Evolutionary conservation across 1,140 invertebrate species (phyloP).

Genomic region (Trissolcus basalis): DNA sequence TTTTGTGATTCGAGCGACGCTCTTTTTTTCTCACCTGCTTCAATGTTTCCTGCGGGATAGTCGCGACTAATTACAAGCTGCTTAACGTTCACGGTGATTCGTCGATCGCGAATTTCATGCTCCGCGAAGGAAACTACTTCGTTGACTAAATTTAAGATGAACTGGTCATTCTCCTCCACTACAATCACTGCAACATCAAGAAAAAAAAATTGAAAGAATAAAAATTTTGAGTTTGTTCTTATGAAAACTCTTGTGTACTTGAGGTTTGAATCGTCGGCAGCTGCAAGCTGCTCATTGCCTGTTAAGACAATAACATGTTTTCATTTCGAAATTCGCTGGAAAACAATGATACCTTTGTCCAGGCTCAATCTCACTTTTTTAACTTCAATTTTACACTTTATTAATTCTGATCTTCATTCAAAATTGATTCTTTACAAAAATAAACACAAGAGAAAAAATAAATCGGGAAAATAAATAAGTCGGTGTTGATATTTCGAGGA

Average conservation of each 20-base stretch:
- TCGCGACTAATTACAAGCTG: slow-evolving; percentile 64
- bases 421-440: background rate
- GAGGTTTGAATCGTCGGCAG: slow-evolving; percentile 38
- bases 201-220: too few relatives aligned
- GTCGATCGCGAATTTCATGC: slow-evolving; percentile 51
- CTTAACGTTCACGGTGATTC: slow-evolving; percentile 61
- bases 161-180: slow-evolving; percentile 63
- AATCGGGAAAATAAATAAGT: background rate
- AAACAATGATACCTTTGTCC: slow-evolving; percentile 37
- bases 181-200: slow-evolving; percentile 64
- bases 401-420: slow-evolving; percentile 7
- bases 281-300: slow-evolving; percentile 41
- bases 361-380: slow-evolving; percentile 4
- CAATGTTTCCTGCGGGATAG: slow-evolving; percentile 62
- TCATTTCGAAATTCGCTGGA: slow-evolving; percentile 17
- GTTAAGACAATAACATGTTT: slow-evolving; percentile 41
- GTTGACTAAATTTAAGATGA: slow-evolving; percentile 61
- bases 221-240: background rate
- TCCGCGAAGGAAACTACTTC: slow-evolving; percentile 62
- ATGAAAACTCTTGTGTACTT: slow-evolving; percentile 22
- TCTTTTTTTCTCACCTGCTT: slow-evolving; percentile 60
- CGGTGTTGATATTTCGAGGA: too few relatives aligned
- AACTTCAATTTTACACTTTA: slow-evolving; percentile 17
- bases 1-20: background rate
- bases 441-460: background rate